Conservation (phyloP, 2,888 invertebrate genomes). For the Plutella xylostella region DNA sequence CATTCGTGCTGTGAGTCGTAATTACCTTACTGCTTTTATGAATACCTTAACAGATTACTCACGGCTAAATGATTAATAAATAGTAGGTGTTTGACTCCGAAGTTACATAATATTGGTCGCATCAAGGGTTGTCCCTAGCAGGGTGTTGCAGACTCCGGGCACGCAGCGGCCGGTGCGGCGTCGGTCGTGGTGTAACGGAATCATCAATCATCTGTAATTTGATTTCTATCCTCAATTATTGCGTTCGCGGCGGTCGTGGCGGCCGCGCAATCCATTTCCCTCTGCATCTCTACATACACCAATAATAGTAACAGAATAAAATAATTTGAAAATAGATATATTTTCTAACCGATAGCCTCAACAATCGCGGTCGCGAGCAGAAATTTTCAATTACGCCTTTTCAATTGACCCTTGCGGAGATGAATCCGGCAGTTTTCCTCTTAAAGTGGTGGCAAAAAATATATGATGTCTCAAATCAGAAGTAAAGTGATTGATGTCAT, state of each 20-base stretch:
- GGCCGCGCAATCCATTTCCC: conserved; percentile 43
- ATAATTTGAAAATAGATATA: not conserved
- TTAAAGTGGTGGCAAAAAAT: conserved; percentile 5
- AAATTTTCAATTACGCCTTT: not conserved
- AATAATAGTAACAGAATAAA: conserved; percentile 3
- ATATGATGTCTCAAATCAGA: not conserved
- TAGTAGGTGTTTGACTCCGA: too few relatives aligned
- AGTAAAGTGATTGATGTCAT: conserved; percentile 9
- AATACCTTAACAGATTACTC: too few relatives aligned
- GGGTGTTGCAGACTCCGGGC: conserved; percentile 19
- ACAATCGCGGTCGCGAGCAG: not conserved
- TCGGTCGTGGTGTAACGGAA: conserved; percentile 64
- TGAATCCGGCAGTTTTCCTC: not conserved
- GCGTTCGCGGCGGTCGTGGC: conserved; percentile 61
- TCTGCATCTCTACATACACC: conserved; percentile 25
- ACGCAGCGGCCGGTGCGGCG: conserved; percentile 49
- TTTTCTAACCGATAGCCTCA: not conserved
- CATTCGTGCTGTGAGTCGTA: too few relatives aligned
- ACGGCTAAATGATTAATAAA: too few relatives aligned
- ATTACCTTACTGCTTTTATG: too few relatives aligned
- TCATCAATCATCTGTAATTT: conserved; percentile 69
- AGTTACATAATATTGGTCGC: too few relatives aligned
- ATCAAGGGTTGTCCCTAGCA: not conserved
- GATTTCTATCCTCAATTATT: conserved; percentile 71
- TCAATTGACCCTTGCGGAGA: not conserved